phyloP scores from a whole-genome alignment of 2,113 vertebrate species.

The Pogonocichla stellata region DNA sequence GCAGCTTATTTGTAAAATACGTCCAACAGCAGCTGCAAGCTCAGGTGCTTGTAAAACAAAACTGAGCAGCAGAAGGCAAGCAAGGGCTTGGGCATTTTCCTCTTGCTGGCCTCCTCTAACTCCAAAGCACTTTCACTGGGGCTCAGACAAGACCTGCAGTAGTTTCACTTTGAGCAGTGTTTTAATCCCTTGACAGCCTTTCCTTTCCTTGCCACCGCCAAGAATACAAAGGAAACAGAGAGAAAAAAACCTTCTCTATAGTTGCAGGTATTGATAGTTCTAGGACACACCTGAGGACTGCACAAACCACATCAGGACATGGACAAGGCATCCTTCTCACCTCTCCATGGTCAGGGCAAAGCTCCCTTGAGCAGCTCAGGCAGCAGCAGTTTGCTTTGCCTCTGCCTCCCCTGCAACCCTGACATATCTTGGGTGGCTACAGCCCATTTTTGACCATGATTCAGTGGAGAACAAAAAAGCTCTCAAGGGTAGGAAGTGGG shows the following conservation, averaged over 20 bases:
- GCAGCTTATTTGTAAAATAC: neutral
- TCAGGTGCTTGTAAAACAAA: neutral
- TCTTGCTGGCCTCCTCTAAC: neutral
- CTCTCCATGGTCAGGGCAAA: fast-evolving
- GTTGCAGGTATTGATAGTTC: neutral
- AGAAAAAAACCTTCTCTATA: neutral
- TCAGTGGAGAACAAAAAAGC: slow-evolving; percentile 33
- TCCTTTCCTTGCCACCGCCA: neutral
- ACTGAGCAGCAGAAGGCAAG: neutral
- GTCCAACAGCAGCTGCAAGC: neutral
- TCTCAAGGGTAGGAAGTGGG: slow-evolving; percentile 9
- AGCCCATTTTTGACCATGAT: neutral
- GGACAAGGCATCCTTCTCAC: neutral
- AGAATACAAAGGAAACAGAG: neutral
- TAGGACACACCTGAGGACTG: neutral
- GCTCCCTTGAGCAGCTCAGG: neutral
- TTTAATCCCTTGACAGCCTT: neutral
- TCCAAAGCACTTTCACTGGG: neutral
- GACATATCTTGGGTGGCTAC: neutral
- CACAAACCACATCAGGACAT: neutral
- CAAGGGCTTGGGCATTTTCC: neutral
- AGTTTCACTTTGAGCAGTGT: neutral
- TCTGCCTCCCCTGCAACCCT: neutral
- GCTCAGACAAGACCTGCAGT: neutral
- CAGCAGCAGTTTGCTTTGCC: neutral